Base-by-base conservation (phyloP, 2,888 invertebrate species). In the Hypercompe scribonia region DNA sequence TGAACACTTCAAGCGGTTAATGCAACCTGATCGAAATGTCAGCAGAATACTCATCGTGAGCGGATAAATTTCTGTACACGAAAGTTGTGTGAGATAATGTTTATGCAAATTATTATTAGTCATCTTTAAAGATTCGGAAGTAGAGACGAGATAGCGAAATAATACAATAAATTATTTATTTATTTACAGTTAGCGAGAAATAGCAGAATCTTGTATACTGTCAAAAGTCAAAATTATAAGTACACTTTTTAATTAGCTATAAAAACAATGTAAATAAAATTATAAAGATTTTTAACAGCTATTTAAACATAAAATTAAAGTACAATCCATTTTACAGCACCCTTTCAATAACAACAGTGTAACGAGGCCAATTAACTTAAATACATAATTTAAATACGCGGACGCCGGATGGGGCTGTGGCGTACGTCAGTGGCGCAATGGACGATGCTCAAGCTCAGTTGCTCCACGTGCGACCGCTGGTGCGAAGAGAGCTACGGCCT, bases 301-400 rank as follows among this genome's bases (percentile, higher is more conserved):
- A 83, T 85, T 87, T 84, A 76, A 75, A 79, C 85, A 88, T 88
- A 80, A 89, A 89, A 86, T 84, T 87, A 84, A 90, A 89, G 82
- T 81, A 78, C 81, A 86, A 88, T 89, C 86, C 84, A 88, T 89
- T 90, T 85, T 76, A 78, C 86, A 78, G 76, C 83, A 87, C 84
- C 86, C 87, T 88, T 88, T 88, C 84, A 89, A 90, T 87, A 87
- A 84, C 87, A 82, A 87, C 86, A 75, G 68, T 84, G 84, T 91
- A 90, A 91, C 89, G 89, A 88, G 87, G 81, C 84, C 89, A 90
- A 92, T 92, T 91, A 91, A 88, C 86, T 89, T 91, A 89, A 91
- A 91, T 90, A 87, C 88, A 87, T 88, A 88, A 90, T 91, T 91
- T 89, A 90, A 90, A 90, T 90, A 89, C 87, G 87, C 90, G 90